Base-by-base conservation (phyloP, 2,888 invertebrate species). In the Brenthis hecate region DNA sequence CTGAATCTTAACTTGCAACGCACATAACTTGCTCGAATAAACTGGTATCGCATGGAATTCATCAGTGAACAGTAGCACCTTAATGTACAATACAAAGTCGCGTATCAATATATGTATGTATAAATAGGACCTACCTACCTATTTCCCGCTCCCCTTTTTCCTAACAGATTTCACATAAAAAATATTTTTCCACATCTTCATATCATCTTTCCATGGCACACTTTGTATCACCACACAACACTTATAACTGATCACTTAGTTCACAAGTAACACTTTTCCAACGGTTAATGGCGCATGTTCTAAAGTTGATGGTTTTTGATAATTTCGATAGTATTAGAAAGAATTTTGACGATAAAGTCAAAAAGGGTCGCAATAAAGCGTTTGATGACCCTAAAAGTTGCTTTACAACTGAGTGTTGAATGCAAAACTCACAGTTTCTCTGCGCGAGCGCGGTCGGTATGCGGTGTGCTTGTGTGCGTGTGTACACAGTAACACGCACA, bases 331-430 rank as follows among this genome's bases (percentile, higher is more conserved):
- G 57, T 23, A 51, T 53, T 63, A 64, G 77, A 79, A 75, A 80
- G 76, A 76, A 78, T 81, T 81, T 85, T 75, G 77, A 76, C 76
- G 81, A 81, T 81, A 79, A 76, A 79, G 73, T 76, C 77, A 76
- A 74, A 78, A 77, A 77, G 76, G 81, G 74, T 78, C 73, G 76
- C 82, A 81, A 85, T 88, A 87, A 85, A 86, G 88, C 91, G 92
- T 91, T 86, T 90, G 89, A 86, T 91, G 91, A 91, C 89, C 90
- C 84, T 84, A 87, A 89, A 91, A 84, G 91, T 85, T 82, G 84
- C 82, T 80, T 83, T 84, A 84, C 85, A 85, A 92, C 91, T 91
- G 91, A 87, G 81, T 83, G 85, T 85, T 85, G 83, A 83, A 89
- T 87, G 89, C 90, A 89, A 91, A 91, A 88, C 86, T 84, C 84